A percentile compares a stretch with the other conserved stretches of the same genome.
Evolutionary conservation across 2,888 invertebrate genomes (phyloP).

Genomic region (Gerris lacustris): DNA sequence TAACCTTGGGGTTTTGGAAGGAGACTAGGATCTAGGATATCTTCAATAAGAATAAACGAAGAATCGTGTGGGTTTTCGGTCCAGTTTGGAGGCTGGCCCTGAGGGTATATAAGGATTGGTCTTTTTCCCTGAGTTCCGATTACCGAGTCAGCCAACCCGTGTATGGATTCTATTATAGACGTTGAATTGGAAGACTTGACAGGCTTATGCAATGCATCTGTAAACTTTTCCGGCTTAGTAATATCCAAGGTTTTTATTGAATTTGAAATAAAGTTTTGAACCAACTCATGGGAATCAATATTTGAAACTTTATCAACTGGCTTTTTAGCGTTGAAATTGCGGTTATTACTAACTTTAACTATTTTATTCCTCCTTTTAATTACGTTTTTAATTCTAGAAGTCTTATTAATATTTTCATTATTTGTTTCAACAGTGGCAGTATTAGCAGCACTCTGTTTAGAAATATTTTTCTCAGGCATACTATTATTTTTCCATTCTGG

Average conservation of each 20-base stretch:
- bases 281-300: neutral
- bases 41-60: conserved; percentile 22
- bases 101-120: conserved; percentile 14
- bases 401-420: neutral
- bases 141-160: neutral
- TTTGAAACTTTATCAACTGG: neutral
- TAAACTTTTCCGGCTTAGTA: neutral
- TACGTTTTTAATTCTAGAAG: neutral
- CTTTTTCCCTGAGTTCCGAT: neutral
- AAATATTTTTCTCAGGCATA: neutral
- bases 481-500: neutral
- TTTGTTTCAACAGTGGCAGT: neutral
- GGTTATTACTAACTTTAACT: neutral
- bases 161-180: neutral
- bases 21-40: conserved; percentile 22
- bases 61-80: conserved; percentile 13
- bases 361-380: neutral
- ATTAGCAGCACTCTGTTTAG: neutral
- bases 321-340: neutral
- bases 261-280: neutral
- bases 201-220: no score
- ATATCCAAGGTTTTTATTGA: neutral
- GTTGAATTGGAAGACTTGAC: neutral
- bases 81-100: conserved; percentile 20
- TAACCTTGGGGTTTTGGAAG: conserved; percentile 20